Base-by-base conservation (phyloP, 2,888 invertebrate genomes). In the Crioceris asparagi region DNA sequence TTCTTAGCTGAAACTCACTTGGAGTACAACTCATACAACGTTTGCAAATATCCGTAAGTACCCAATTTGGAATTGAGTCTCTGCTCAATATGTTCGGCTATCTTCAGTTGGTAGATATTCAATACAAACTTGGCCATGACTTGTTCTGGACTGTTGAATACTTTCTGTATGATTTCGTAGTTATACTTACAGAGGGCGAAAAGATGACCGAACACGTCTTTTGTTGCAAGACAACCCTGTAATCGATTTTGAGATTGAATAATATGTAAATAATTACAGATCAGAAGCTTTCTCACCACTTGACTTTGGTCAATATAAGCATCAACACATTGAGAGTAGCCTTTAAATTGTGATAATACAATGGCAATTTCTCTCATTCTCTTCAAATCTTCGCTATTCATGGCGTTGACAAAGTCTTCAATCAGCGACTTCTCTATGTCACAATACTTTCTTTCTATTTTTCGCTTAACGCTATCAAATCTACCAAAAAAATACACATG, bases 61-160 rank as follows among this genome's bases (percentile, higher is more conserved):
- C 91, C 86, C 45, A 75, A 76, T 57, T 82, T 83, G 53, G 86
- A 84, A 2, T 79, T 75, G 34, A 97, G 67, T 56, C 81, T 83
- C 1, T 81, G 81, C 43, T 82, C 79, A 17, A 93, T 82, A 56
- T 86, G 83, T 57, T 87, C 87, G 68, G 85, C 81, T 27, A 90
- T 70, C 62, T 91, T 88, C 5, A 90, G 70, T 51, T 91, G 88
- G 64, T 92, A 98, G 43, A 98, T 85, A 61, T 94, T 94, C 12
- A 96, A 71, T 30, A 98, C 87, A 64, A 96, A 92, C 69, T 97
- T 97, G 40, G 90, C 86, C 90, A 97, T 93, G 6, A 98, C 94
- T 69, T 91, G 88, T 49, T 94, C 90, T 0, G 94, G 92, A 64
- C 91, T 92, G 4, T 82, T 82, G 61, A 98, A 98, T 2, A 98